These are phyloP conservation scores for Sebastes vulpes DNA, from an alignment of 2,797 vertebrate genomes.

Conservation along the genomic window DNA sequence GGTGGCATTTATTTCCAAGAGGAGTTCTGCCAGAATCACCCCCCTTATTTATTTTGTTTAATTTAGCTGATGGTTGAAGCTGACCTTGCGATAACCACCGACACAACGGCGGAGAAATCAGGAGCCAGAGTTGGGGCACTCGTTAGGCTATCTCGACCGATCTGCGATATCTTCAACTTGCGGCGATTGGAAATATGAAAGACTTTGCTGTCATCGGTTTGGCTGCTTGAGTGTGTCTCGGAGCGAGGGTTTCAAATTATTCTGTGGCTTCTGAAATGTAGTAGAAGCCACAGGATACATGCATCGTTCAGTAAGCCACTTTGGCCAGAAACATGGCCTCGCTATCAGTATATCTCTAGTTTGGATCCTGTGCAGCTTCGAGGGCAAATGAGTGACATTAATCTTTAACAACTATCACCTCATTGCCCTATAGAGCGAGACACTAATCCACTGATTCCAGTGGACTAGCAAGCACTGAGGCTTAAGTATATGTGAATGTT, in stretches of 20 bases:
- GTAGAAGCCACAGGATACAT: conserved; percentile 36
- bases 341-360: conserved; percentile 20
- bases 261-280: conserved; percentile 37
- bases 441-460: conserved; percentile 23
- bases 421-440: conserved; percentile 13
- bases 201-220: conserved; percentile 39
- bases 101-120: conserved; percentile 46
- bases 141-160: conserved; percentile 24
- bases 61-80: conserved; percentile 54
- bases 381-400: conserved; percentile 42
- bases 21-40: conserved; percentile 20
- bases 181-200: conserved; percentile 41
- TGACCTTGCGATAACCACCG: conserved; percentile 56
- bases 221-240: conserved; percentile 24
- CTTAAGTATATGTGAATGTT: not conserved
- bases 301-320: conserved; percentile 30
- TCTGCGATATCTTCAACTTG: conserved; percentile 48
- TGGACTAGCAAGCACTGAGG: not conserved
- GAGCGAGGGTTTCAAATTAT: conserved; percentile 49
- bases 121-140: conserved; percentile 32
- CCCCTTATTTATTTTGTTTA: conserved; percentile 67
- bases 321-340: conserved; percentile 13
- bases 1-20: conserved; percentile 61
- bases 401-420: conserved; percentile 32
- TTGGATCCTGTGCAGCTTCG: conserved; percentile 28